A percentile compares a stretch with the other conserved stretches of the same genome.
These are phyloP conservation scores for Drymodes brunneopygia DNA, from an alignment of 2,113 vertebrate species.

Conservation along the genomic window DNA sequence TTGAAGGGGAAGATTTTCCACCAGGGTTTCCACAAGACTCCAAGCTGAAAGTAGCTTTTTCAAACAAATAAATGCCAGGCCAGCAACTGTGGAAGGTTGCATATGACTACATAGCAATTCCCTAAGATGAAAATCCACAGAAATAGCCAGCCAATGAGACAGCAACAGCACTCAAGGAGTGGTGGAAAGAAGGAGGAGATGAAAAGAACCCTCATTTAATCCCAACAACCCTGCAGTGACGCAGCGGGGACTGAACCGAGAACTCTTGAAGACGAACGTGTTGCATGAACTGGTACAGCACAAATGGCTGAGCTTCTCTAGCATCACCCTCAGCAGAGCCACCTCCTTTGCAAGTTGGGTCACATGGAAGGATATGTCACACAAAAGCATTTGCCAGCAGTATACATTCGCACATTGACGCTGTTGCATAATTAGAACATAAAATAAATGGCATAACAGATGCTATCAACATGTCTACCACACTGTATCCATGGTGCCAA, in stretches of 20 bases:
- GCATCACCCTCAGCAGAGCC: neutral
- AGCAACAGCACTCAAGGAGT: neutral
- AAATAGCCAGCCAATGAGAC: neutral
- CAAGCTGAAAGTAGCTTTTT: neutral
- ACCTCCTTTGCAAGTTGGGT: neutral
- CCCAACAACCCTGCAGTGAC: neutral
- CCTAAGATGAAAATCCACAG: neutral
- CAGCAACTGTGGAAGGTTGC: neutral
- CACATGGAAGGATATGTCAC: neutral
- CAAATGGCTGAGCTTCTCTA: neutral
- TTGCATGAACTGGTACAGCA: neutral
- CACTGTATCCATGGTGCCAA: neutral
- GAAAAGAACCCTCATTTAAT: neutral
- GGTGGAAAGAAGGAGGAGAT: neutral
- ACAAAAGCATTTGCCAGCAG: neutral
- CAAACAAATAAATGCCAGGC: neutral
- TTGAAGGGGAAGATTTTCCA: neutral
- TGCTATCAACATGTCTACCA: slow-evolving; percentile 3
- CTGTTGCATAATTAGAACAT: neutral
- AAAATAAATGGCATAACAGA: neutral
- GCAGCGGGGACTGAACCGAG: neutral
- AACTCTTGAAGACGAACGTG: neutral
- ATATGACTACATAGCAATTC: neutral
- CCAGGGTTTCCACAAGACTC: neutral
- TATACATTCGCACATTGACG: neutral